Evolutionary conservation across 2,888 invertebrate genomes (phyloP).

Genomic region (Pseudanteris insignis): DNA sequence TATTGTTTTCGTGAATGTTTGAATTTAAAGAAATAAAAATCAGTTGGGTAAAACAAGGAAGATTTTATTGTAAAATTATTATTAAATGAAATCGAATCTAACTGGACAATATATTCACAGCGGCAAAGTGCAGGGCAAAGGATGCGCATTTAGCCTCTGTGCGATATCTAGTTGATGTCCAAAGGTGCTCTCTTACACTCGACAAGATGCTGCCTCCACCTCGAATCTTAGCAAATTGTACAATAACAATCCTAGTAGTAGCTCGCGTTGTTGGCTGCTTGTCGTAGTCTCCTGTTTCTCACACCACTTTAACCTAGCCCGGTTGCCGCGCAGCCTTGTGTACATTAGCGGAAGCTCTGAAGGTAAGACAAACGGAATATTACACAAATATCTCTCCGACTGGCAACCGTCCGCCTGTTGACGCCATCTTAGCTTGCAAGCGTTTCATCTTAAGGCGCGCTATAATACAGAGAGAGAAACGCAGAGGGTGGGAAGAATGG

Average conservation of each 20-base stretch:
- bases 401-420: slow-evolving; percentile 47
- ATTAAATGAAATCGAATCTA: slow-evolving; percentile 24
- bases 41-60: no score
- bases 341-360: slow-evolving; percentile 66
- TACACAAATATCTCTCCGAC: slow-evolving; percentile 63
- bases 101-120: slow-evolving; percentile 61
- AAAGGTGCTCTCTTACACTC: slow-evolving; percentile 64
- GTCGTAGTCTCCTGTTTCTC: slow-evolving; percentile 49
- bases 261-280: slow-evolving; percentile 51
- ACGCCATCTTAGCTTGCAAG: slow-evolving; percentile 57
- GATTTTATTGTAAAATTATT: neutral
- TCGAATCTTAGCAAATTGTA: slow-evolving; percentile 66
- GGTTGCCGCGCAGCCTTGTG: slow-evolving; percentile 59
- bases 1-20: no score
- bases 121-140: slow-evolving; percentile 41
- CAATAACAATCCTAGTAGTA: slow-evolving; percentile 65
- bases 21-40: no score
- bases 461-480: slow-evolving; percentile 44
- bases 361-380: slow-evolving; percentile 68
- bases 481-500: slow-evolving; percentile 46
- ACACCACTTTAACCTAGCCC: slow-evolving; percentile 44
- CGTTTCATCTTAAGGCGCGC: slow-evolving; percentile 59
- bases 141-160: slow-evolving; percentile 52
- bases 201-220: slow-evolving; percentile 50
- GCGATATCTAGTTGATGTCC: slow-evolving; percentile 64